Evolutionary conservation across 2,888 invertebrate species (phyloP).

Genomic region (Philereme transversata): DNA sequence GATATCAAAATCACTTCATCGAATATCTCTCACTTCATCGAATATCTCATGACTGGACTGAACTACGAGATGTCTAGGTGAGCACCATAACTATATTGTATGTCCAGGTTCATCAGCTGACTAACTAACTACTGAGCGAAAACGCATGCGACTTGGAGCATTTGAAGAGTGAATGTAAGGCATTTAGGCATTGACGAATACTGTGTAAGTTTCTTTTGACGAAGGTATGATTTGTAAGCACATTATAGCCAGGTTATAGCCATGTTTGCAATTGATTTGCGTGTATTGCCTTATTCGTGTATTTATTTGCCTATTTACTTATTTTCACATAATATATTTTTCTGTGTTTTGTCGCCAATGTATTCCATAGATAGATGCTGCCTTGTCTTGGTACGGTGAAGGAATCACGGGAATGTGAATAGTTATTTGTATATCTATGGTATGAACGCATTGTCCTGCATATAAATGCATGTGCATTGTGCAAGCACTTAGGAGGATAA

Average conservation of each 20-base stretch:
- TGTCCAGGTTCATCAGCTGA: conserved; percentile 9
- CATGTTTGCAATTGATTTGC: conserved; percentile 16
- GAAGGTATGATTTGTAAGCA: conserved; percentile 1
- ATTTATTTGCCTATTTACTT: not conserved
- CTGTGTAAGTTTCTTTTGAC: conserved; percentile 1
- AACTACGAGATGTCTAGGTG: conserved; percentile 2
- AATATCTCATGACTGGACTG: not conserved
- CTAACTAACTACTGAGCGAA: conserved; percentile 9
- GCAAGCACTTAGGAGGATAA: conserved; percentile 11
- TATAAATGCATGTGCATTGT: conserved; percentile 20
- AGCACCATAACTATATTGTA: conserved; percentile 15
- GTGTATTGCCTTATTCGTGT: conserved; percentile 5
- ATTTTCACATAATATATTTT: not conserved
- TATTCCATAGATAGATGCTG: conserved; percentile 22
- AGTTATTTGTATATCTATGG: conserved; percentile 7
- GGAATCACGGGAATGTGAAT: conserved; percentile 12
- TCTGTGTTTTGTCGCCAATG: conserved; percentile 11
- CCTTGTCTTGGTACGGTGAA: conserved; percentile 13
- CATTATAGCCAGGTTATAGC: not conserved
- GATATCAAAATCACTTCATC: not conserved
- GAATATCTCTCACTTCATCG: not conserved
- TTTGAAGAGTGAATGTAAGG: conserved; percentile 5
- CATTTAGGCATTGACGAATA: conserved; percentile 14
- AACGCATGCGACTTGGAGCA: conserved; percentile 14
- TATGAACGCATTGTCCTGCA: conserved; percentile 12